Evolutionary conservation across 2,888 invertebrate genomes (phyloP).

Genomic region (Electrophaes corylata): DNA sequence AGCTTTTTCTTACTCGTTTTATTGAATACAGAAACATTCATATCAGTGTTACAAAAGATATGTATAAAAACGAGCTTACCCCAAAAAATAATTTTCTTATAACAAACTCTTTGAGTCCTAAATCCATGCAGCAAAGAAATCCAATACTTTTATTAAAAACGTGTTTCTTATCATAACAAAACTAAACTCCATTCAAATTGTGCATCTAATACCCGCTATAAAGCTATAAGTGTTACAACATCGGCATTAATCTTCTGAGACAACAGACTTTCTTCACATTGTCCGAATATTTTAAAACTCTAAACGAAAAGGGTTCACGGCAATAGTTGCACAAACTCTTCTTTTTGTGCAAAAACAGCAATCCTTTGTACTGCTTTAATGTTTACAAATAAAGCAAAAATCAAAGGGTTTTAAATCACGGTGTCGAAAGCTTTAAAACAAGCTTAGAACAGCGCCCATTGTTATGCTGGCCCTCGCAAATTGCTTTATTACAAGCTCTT

Average conservation of each 20-base stretch:
- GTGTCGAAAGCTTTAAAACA: conserved; percentile 82
- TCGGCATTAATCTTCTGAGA: conserved; percentile 39
- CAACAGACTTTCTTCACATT: conserved; percentile 63
- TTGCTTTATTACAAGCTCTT: conserved; percentile 79
- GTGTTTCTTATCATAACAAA: not conserved
- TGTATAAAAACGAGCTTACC: no score
- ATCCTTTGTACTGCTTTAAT: conserved; percentile 74
- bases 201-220: not conserved
- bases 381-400: conserved; percentile 81
- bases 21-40: no score
- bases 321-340: conserved; percentile 78
- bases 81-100: not conserved
- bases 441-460: conserved; percentile 78
- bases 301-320: conserved; percentile 70
- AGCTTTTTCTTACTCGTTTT: no score
- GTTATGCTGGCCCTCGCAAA: conserved; percentile 81
- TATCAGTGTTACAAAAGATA: no score
- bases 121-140: no score
- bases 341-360: conserved; percentile 67
- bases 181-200: conserved; percentile 12
- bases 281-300: conserved; percentile 51
- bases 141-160: not conserved
- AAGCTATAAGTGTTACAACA: conserved; percentile 4
- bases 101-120: not conserved
- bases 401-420: conserved; percentile 84